Evolutionary conservation across 2,113 vertebrate genomes (phyloP).

Genomic region (Oncorhynchus gorbuscha): DNA sequence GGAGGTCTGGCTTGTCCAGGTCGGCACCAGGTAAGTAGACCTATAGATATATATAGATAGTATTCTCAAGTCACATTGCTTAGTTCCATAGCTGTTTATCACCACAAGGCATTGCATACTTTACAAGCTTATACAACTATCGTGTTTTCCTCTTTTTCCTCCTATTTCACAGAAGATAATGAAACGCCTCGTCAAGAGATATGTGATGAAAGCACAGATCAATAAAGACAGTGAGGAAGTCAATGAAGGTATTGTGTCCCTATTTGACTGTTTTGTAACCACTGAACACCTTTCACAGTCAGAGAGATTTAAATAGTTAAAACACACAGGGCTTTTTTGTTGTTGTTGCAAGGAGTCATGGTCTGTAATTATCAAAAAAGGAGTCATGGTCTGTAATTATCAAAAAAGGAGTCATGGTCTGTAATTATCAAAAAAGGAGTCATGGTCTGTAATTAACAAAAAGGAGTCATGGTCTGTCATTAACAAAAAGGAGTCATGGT

Average conservation of each 20-base stretch:
- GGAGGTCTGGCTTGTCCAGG: slow-evolving; percentile 77
- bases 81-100: background rate
- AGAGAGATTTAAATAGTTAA: no score
- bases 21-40: slow-evolving; percentile 83
- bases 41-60: background rate
- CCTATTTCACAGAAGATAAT: slow-evolving; percentile 84
- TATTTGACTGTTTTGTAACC: no score
- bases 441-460: no score
- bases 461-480: no score
- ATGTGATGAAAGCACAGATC: slow-evolving; percentile 87
- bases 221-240: slow-evolving; percentile 91
- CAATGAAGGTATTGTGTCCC: slow-evolving; percentile 82
- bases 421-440: no score
- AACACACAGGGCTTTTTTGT: no score
- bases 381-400: no score
- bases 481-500: no score
- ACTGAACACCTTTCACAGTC: no score
- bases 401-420: no score
- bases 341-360: no score
- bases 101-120: background rate
- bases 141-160: background rate
- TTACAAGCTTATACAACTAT: background rate
- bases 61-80: background rate
- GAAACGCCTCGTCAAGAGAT: slow-evolving; percentile 93
- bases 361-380: no score